A percentile compares a stretch with the other conserved stretches of the same genome.
Evolutionary conservation across 2,113 vertebrate species (phyloP).

Genomic region (Gavia stellata): DNA sequence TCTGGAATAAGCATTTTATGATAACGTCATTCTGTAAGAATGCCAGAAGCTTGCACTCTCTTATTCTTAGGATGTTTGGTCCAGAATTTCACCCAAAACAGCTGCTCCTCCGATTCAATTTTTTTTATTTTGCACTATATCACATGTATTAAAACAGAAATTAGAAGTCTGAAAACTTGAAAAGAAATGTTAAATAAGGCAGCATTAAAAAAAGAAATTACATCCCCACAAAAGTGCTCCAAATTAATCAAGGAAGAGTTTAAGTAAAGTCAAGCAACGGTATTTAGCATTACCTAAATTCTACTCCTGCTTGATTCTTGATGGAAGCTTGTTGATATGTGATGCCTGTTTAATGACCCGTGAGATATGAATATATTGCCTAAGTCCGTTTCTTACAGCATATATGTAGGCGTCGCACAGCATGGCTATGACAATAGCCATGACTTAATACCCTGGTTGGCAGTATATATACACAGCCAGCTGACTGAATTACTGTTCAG

Average conservation of each 20-base stretch:
- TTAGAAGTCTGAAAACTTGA: neutral
- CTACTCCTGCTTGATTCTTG: neutral
- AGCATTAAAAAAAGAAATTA: neutral
- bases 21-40: neutral
- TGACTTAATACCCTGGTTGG: neutral
- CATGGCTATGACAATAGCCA: neutral
- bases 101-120: neutral
- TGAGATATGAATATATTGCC: neutral
- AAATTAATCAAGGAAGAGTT: neutral
- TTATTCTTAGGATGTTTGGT: neutral
- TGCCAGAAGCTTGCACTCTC: neutral
- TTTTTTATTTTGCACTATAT: neutral
- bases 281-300: neutral
- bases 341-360: neutral
- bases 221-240: neutral
- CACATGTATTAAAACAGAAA: neutral
- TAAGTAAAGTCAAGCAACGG: neutral
- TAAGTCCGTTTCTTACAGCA: neutral
- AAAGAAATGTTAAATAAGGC: neutral
- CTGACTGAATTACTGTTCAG: neutral
- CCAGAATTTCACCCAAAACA: slow-evolving; percentile 9
- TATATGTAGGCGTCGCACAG: neutral
- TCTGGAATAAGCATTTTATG: neutral
- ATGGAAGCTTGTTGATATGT: neutral
- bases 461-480: neutral